A percentile compares a stretch with the other conserved stretches of the same genome.
Conservation (phyloP, 2,888 invertebrate species). For the Coleophora flavipennella region DNA sequence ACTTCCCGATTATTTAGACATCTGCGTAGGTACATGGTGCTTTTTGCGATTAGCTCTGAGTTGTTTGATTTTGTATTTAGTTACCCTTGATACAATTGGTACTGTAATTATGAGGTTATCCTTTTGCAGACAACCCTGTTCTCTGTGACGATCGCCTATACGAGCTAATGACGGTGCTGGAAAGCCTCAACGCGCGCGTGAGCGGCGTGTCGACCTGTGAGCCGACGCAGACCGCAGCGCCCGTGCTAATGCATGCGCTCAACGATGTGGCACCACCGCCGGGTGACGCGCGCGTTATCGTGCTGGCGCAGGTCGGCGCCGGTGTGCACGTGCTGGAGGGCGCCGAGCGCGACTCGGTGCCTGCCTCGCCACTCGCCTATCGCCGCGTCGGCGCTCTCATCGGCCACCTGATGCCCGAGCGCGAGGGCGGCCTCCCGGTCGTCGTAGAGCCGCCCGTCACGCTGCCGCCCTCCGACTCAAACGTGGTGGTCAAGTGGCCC, state of each 20-base stretch:
- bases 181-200: constrained; percentile 80
- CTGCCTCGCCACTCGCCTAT: constrained; percentile 38
- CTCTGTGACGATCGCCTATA: constrained; percentile 81
- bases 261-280: constrained; percentile 46
- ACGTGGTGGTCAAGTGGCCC: constrained; percentile 60
- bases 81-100: too few species aligned
- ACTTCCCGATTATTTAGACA: too few species aligned
- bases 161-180: constrained; percentile 79
- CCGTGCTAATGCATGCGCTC: constrained; percentile 45
- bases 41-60: too few species aligned
- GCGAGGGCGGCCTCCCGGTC: constrained; percentile 48
- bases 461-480: constrained; percentile 41
- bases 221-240: constrained; percentile 39
- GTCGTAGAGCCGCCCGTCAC: constrained; percentile 60
- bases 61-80: too few species aligned
- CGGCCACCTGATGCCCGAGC: constrained; percentile 49
- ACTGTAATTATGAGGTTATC: too few species aligned
- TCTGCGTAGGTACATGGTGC: too few species aligned
- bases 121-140: constrained; percentile 82
- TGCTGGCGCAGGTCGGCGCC: constrained; percentile 38
- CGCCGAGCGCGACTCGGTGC: constrained; percentile 20
- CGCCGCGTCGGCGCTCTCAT: constrained; percentile 50
- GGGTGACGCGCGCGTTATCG: constrained; percentile 38
- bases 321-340: constrained; percentile 25
- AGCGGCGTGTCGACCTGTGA: constrained; percentile 77